Base-by-base conservation (phyloP, 2,888 invertebrate genomes). In the Apamea monoglypha region DNA sequence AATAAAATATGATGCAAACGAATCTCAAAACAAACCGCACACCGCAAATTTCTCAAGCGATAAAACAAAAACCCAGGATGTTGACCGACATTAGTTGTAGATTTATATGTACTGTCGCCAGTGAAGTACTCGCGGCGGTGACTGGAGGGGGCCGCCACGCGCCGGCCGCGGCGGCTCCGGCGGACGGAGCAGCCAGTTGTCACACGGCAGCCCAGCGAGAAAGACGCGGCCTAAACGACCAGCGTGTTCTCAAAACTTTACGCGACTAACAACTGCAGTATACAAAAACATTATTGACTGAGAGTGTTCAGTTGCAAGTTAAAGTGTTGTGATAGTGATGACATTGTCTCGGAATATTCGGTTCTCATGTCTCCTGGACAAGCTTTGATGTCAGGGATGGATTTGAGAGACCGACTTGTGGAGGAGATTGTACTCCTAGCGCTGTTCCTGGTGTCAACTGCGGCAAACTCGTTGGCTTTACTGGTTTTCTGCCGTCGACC, bases 401-500 rank as follows among this genome's bases (percentile, higher is more conserved):
- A 95, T 92, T 91, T 93, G 91, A 96, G 94, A 91, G 96, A 96
- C 91, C 95, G 96, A 92, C 93, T 96, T 81, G 93, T 94, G 83
- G 97, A 96, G 95, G 96, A 96, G 95, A 95, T 96, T 83, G 92
- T 96, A 83, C 96, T 97, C 95, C 96, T 97, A 88, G 95, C 95
- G 81, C 93, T 97, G 89, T 97, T 98, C 92, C 95, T 97, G 92
- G 97, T 98, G 88, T 98, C 98, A 78, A 97, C 98, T 77, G 97
- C 98, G 81, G 98, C 98, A 91, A 98, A 98, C 93, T 97, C 97
- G 72, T 97, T 98, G 88, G 98, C 98, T 78, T 97, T 98, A 88
- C 95, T 98, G 88, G 98, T 98, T 73, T 98, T 98, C 95, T 97
- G 98, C 93, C 97, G 98, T 90, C 97, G 98, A 88, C 98, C 98